Conservation (phyloP, 2,797 vertebrate species). For the Dendrocincla fuliginosa region DNA sequence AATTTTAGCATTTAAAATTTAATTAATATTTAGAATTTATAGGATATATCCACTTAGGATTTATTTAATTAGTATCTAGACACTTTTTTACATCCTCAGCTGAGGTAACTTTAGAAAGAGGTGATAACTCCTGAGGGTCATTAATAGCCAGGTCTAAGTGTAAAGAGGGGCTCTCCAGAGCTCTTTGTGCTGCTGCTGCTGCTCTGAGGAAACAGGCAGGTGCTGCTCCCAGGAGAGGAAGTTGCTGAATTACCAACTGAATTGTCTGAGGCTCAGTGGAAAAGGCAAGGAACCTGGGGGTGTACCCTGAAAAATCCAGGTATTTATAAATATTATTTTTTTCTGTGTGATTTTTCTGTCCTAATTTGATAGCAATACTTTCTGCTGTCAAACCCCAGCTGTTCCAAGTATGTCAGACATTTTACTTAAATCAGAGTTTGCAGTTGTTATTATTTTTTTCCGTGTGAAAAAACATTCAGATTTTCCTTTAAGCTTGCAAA, state of each 20-base stretch:
- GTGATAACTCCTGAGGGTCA: background rate
- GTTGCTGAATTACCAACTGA: background rate
- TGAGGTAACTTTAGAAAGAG: background rate
- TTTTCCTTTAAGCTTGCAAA: background rate
- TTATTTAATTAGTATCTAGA: background rate
- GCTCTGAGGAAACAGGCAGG: background rate
- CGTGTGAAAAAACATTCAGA: background rate
- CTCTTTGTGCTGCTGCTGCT: rapidly evolving
- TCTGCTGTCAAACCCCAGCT: background rate
- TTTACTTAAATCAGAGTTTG: background rate
- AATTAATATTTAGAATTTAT: background rate
- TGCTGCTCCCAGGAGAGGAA: background rate
- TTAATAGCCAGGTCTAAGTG: background rate
- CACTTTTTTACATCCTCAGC: background rate
- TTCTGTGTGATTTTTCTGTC: background rate
- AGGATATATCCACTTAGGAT: background rate
- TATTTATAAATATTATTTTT: background rate
- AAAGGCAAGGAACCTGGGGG: rapidly evolving
- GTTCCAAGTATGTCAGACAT: background rate
- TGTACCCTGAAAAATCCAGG: background rate
- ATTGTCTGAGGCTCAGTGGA: background rate
- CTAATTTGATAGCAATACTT: background rate
- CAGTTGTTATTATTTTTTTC: background rate
- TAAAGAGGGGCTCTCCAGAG: background rate
- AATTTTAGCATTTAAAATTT: background rate